phyloP scores from a whole-genome alignment of 2,888 invertebrate species.

The Andrena bicolor region DNA sequence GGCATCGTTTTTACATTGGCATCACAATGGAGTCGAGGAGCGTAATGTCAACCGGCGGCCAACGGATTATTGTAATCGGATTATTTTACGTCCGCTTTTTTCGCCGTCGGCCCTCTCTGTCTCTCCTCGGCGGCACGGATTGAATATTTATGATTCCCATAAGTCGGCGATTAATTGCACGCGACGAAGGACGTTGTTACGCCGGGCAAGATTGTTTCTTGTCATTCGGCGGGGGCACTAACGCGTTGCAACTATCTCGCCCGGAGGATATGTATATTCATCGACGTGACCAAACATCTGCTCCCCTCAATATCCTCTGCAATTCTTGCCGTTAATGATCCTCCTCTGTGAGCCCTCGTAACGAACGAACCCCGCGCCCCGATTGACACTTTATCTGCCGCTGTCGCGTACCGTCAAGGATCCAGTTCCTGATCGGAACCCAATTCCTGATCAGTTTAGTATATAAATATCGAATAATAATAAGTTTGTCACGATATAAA shows the following conservation, averaged over 20 bases:
- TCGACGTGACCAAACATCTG: too few species aligned
- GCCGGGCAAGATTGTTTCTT: constrained; percentile 25
- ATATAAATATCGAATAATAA: too few species aligned
- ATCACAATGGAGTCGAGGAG: constrained; percentile 66
- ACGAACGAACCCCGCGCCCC: too few species aligned
- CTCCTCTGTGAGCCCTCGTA: too few species aligned
- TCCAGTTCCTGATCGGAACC: too few species aligned
- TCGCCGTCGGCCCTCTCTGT: background rate
- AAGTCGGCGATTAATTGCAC: constrained; percentile 53
- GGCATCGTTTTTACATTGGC: constrained; percentile 67
- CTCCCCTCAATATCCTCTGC: too few species aligned
- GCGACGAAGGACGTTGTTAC: constrained; percentile 9
- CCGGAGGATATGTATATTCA: background rate
- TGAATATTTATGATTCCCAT: constrained; percentile 56
- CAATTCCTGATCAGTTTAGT: too few species aligned
- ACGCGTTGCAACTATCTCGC: background rate
- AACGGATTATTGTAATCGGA: constrained; percentile 66
- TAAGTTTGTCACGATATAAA: too few species aligned
- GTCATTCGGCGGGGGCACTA: background rate
- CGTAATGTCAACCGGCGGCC: constrained; percentile 60
- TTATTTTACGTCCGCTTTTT: constrained; percentile 56
- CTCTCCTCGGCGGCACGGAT: background rate
- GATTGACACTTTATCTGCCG: too few species aligned
- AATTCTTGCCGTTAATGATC: too few species aligned
- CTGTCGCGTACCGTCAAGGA: too few species aligned